Conservation (phyloP, 2,888 invertebrate genomes). For the Drosophila prostipennis region DNA sequence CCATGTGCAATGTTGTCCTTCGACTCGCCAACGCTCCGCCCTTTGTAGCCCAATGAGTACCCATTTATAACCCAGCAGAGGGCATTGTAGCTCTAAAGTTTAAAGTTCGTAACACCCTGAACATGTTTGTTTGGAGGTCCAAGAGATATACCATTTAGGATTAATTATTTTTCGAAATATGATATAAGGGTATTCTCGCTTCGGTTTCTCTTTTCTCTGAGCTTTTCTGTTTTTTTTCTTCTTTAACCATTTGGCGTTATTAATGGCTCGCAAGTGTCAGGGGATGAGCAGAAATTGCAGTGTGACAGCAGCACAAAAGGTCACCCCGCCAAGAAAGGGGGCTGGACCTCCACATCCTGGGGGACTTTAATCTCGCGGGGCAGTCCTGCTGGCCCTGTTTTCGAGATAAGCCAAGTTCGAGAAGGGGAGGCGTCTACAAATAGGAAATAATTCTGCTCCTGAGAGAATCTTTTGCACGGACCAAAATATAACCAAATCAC, state of each 20-base stretch:
- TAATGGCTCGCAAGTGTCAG: constrained; percentile 39
- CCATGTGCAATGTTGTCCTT: not conserved
- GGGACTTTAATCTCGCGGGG: constrained; percentile 21
- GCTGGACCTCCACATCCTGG: constrained; percentile 3
- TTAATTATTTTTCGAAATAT: not conserved
- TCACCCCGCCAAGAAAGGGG: constrained; percentile 18
- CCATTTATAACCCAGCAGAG: not conserved
- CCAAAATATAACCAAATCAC: not conserved
- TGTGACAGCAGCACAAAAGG: constrained; percentile 36
- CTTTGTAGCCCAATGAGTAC: constrained; percentile 41
- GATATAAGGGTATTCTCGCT: not conserved
- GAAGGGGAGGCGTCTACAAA: constrained; percentile 10
- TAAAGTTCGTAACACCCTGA: not conserved
- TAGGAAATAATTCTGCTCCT: not conserved
- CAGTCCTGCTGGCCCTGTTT: constrained; percentile 2
- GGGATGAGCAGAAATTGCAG: constrained; percentile 23
- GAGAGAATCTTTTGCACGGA: not conserved
- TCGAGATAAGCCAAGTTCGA: not conserved
- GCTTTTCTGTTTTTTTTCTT: not conserved
- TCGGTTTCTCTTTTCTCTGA: not conserved
- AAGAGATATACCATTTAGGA: no score
- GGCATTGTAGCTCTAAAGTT: not conserved
- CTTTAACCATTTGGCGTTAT: constrained; percentile 27
- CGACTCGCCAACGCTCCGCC: constrained; percentile 9
- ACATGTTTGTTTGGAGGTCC: no score